phyloP scores from a whole-genome alignment of 2,888 invertebrate species.

The Schizaphis graminum region DNA sequence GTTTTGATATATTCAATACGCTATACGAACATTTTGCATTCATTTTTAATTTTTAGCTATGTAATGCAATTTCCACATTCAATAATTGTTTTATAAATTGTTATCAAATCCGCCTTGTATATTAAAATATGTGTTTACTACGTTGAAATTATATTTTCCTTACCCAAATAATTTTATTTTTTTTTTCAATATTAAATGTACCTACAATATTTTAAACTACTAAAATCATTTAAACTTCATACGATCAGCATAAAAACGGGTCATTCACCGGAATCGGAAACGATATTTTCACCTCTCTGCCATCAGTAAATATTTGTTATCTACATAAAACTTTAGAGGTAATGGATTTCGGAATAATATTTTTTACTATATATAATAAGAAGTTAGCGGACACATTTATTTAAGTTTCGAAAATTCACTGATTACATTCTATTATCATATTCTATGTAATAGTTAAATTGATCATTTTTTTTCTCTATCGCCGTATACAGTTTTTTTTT shows the following conservation, averaged over 20 bases:
- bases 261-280: background rate
- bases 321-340: background rate
- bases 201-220: background rate
- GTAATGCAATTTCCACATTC: background rate
- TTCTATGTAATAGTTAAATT: background rate
- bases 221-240: constrained; percentile 18
- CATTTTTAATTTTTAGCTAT: background rate
- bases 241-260: background rate
- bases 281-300: background rate
- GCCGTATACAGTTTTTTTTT: too few relatives aligned
- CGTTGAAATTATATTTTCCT: background rate
- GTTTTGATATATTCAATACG: background rate
- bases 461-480: background rate
- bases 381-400: background rate
- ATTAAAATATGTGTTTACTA: background rate
- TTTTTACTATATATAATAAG: background rate
- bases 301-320: background rate
- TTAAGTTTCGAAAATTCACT: background rate
- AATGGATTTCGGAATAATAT: constrained; percentile 19
- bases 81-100: background rate
- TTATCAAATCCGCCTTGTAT: background rate
- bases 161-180: background rate
- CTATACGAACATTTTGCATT: background rate
- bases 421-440: background rate
- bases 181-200: background rate